phyloP scores from a whole-genome alignment of 2,797 vertebrate species.

The Hypotaenidia okinawae region DNA sequence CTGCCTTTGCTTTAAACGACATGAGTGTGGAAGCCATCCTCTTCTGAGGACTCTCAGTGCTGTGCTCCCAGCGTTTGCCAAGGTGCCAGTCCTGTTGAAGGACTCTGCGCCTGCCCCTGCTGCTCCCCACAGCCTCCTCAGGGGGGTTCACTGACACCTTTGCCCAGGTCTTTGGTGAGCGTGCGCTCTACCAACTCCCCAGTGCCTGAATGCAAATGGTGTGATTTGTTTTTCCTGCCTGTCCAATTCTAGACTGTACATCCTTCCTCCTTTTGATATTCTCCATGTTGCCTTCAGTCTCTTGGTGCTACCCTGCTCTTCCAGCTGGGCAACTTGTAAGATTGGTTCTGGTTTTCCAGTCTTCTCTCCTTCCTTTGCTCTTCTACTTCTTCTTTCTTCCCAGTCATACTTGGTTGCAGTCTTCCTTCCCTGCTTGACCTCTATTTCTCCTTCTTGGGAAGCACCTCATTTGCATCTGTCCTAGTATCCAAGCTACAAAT shows the following conservation, averaged over 20 bases:
- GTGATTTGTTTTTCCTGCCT: slow-evolving; percentile 1
- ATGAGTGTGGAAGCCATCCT: background rate
- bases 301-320: background rate
- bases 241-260: background rate
- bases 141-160: background rate
- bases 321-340: background rate
- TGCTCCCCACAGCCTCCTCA: background rate
- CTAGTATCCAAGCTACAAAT: slow-evolving; percentile 39
- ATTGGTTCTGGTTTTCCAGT: background rate
- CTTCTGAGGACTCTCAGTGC: background rate
- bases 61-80: background rate
- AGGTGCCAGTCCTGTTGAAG: background rate
- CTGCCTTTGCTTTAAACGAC: background rate
- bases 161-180: background rate
- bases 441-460: slow-evolving; percentile 64
- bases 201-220: background rate
- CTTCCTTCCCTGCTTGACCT: background rate
- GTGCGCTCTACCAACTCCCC: rapidly evolving
- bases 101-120: background rate
- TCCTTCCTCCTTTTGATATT: background rate
- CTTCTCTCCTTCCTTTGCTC: slow-evolving; percentile 8
- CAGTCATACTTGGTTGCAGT: background rate
- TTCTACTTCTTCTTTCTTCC: background rate
- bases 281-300: background rate
- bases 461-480: slow-evolving; percentile 15